Evolutionary conservation across 2,888 invertebrate species (phyloP).

Genomic region (Tuta absoluta): DNA sequence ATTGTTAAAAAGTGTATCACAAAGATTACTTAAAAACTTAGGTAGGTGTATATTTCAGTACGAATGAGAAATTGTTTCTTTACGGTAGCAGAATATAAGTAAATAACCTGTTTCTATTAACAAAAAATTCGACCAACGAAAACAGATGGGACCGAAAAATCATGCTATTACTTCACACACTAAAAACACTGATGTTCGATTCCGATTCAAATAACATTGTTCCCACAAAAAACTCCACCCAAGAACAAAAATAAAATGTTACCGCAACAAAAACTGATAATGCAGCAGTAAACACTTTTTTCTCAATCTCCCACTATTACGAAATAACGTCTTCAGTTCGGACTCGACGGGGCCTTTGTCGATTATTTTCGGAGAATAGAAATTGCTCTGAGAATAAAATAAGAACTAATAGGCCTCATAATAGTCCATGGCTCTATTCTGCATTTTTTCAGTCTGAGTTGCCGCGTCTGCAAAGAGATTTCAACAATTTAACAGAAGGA

Average conservation of each 20-base stretch:
- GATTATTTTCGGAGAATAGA: constrained; percentile 71
- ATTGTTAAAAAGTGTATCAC: too few species aligned
- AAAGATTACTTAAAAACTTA: too few species aligned
- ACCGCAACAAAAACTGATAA: constrained; percentile 50
- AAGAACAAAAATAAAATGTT: constrained; percentile 44
- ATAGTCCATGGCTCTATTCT: background rate
- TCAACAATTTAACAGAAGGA: constrained; percentile 16
- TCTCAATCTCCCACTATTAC: constrained; percentile 32
- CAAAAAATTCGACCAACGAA: background rate
- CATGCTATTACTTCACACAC: constrained; percentile 40
- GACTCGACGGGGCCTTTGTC: constrained; percentile 62
- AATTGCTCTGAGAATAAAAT: constrained; percentile 64
- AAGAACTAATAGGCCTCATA: constrained; percentile 36
- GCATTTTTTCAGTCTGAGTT: background rate
- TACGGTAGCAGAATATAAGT: too few species aligned
- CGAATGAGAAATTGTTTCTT: too few species aligned
- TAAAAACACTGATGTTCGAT: background rate
- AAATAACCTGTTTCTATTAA: background rate
- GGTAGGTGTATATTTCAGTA: too few species aligned
- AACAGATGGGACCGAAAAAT: background rate
- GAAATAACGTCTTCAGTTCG: constrained; percentile 59
- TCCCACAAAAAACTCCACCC: constrained; percentile 35
- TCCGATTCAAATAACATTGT: constrained; percentile 31
- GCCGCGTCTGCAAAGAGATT: background rate
- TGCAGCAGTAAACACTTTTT: constrained; percentile 56